phyloP scores from a whole-genome alignment of 1,140 invertebrate species.

The Ephestia elutella region DNA sequence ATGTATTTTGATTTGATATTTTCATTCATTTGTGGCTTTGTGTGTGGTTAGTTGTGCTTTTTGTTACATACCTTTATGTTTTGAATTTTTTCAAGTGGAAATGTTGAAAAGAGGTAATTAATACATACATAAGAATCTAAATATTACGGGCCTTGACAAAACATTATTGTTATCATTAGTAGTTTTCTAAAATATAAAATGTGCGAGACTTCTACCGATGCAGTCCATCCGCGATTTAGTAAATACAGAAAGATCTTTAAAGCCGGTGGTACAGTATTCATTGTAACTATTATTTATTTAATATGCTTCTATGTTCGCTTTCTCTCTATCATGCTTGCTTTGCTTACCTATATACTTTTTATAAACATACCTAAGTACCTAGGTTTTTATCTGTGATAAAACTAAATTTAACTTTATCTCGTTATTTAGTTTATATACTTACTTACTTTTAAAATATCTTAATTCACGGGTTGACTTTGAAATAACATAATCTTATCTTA shows the following conservation, averaged over 20 bases:
- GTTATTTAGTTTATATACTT: too few species aligned
- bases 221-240: neutral
- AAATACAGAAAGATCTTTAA: neutral
- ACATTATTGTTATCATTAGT: neutral
- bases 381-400: too few species aligned
- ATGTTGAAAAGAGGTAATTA: conserved; percentile 1
- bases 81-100: neutral
- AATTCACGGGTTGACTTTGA: too few species aligned
- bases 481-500: too few species aligned
- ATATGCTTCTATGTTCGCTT: neutral
- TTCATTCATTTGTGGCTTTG: too few species aligned
- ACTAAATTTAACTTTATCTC: too few species aligned
- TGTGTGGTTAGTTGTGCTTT: neutral
- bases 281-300: neutral
- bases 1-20: too few species aligned
- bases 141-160: neutral
- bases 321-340: neutral
- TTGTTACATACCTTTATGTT: neutral
- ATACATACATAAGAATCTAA: neutral
- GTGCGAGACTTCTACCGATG: neutral
- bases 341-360: neutral
- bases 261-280: neutral
- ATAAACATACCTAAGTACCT: too few species aligned
- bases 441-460: too few species aligned
- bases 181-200: neutral